Conservation (phyloP, 2,113 vertebrate genomes). For the Halichoeres trimaculatus region DNA sequence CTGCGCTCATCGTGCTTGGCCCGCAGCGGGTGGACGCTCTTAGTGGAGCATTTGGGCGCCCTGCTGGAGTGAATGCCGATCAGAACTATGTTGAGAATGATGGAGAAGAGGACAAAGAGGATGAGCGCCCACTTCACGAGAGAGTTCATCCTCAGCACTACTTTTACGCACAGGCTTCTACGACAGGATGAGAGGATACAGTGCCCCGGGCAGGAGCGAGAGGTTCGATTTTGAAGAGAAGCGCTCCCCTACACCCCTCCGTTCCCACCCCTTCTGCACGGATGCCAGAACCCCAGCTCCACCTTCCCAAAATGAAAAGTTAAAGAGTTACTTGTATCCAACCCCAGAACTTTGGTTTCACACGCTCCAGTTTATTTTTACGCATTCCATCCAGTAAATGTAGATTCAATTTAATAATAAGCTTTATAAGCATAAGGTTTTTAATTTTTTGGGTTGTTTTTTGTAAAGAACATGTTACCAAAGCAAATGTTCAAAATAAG, state of each 20-base stretch:
- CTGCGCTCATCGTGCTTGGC: slow-evolving; percentile 73
- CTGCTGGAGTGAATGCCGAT: slow-evolving; percentile 64
- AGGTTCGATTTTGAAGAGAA: not conserved
- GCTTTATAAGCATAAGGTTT: too few species aligned
- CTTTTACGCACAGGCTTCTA: too few species aligned
- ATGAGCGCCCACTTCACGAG: slow-evolving; percentile 54
- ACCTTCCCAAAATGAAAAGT: not conserved
- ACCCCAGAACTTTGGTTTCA: not conserved
- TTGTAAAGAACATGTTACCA: too few species aligned
- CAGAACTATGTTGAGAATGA: slow-evolving; percentile 78
- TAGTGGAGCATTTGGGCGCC: slow-evolving; percentile 52
- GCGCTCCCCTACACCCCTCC: not conserved
- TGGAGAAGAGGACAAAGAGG: slow-evolving; percentile 57
- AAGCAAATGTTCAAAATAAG: too few species aligned
- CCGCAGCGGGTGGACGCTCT: slow-evolving; percentile 20
- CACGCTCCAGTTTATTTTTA: not conserved
- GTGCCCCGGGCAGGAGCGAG: too few species aligned
- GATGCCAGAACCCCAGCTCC: not conserved
- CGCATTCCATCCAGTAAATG: not conserved
- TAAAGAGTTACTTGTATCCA: not conserved
- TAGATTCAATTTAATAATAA: too few species aligned
- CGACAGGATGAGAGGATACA: not conserved
- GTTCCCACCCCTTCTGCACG: not conserved
- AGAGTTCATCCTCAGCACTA: slow-evolving; percentile 59
- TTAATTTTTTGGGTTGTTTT: too few species aligned